These are phyloP conservation scores for Callipepla squamata DNA, from an alignment of 2,113 vertebrate species.

Conservation along the genomic window DNA sequence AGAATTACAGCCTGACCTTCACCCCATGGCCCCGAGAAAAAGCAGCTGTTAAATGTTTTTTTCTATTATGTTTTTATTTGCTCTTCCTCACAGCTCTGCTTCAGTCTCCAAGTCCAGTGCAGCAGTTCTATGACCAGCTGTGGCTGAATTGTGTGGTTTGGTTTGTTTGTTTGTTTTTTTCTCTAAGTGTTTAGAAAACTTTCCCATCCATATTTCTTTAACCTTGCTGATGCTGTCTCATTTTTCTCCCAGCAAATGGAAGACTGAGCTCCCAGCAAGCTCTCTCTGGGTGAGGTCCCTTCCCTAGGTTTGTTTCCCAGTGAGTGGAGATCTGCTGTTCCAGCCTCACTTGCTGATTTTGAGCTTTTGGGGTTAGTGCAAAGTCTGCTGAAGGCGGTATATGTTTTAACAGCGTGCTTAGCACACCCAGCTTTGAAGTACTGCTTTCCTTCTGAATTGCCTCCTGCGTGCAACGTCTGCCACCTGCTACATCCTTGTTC, in stretches of 20 bases:
- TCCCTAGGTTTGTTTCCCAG: background rate
- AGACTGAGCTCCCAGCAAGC: background rate
- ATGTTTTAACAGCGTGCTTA: background rate
- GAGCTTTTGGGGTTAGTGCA: background rate
- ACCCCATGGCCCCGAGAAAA: background rate
- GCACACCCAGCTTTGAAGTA: background rate
- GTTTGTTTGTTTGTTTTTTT: background rate
- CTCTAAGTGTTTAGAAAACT: background rate
- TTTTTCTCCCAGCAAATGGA: background rate
- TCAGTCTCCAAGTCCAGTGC: background rate
- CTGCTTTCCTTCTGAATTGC: background rate
- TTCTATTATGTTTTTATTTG: background rate
- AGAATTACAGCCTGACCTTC: background rate
- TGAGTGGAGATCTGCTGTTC: background rate
- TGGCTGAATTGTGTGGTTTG: background rate
- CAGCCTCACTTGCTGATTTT: background rate
- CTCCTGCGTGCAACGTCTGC: background rate
- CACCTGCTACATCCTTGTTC: background rate
- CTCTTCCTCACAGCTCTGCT: background rate
- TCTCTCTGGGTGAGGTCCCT: too few relatives aligned
- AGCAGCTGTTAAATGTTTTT: background rate
- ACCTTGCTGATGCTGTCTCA: background rate
- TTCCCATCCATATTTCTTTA: background rate
- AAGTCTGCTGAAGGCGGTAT: accelerated
- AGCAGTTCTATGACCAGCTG: background rate